Conservation (phyloP, 1,140 invertebrate species). For the Ylistrum balloti region DNA sequence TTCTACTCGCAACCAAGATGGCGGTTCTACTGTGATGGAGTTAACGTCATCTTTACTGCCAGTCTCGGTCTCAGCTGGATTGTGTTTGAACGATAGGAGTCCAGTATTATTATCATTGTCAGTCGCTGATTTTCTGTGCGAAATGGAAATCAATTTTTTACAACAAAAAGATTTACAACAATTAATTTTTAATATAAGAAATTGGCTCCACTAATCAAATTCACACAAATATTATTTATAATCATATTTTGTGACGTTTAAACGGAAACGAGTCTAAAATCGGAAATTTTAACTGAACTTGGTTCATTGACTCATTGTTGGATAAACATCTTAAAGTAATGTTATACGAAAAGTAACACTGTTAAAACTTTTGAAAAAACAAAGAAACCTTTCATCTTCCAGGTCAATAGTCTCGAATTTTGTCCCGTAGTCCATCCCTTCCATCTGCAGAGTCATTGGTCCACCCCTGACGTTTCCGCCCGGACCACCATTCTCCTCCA, state of each 20-base stretch:
- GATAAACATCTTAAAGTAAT: no score
- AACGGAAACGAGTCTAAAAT: no score
- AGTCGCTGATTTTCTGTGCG: background rate
- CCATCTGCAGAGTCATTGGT: background rate
- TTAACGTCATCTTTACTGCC: background rate
- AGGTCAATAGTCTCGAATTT: background rate
- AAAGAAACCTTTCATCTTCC: background rate
- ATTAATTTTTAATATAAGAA: no score
- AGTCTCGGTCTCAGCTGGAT: background rate
- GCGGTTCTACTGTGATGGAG: background rate
- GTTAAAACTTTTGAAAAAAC: no score
- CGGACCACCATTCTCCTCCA: background rate
- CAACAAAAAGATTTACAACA: no score
- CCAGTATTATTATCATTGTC: background rate
- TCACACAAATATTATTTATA: no score
- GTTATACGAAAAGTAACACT: no score
- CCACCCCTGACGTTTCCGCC: background rate
- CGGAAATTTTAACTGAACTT: no score
- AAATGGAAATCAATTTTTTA: no score
- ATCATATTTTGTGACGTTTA: no score
- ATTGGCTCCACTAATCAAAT: no score
- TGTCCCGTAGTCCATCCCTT: background rate
- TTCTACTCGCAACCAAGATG: background rate
- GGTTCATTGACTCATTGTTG: no score
- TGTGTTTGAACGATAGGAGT: background rate